Base-by-base conservation (phyloP, 2,797 vertebrate species). In the Gephyroberyx darwinii region DNA sequence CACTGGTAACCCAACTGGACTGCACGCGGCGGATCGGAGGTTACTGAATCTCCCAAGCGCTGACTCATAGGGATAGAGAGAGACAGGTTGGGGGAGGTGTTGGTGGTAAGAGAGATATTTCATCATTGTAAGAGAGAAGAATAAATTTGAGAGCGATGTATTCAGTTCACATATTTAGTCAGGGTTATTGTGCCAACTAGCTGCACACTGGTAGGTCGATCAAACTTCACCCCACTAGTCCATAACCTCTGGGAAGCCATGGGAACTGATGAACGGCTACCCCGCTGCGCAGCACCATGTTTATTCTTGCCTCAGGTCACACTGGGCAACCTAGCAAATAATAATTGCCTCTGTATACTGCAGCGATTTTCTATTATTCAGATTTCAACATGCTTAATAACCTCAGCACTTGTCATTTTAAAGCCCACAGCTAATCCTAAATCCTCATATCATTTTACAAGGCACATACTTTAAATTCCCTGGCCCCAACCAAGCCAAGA, bases 361-460 rank as follows among this genome's bases (percentile, higher is more conserved):
- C 43, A 75, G 55, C 31, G 37, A 26, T 79, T 66, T 69, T 7
- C 58, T 55, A 1, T 56, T 17, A 30, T 63, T 76, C 39, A 63
- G 9, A 67, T 51, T 74, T 8, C 8, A 41, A 30, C 5, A 55
- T 35, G 17, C 41, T 65, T 14, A 26, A n/a, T 41, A 55, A 43
- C 41, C 41, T 3, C 41, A 14, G 41, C 4, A 13, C 41, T 60
- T 0, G 16, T 55, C 51, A 55, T 16, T 56, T 65, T 65, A 54
- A 63, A 80, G 48, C 67, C 70, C 54, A 12, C 17, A 50, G 76
- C 61, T 69, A 20, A 64, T 69, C 66, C 55, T 51, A 43, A 75
- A 63, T 26, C 26, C 60, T 69, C 16, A 39, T 75, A 53, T 77
- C 31, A 39, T 30, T 12, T 30, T 37, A 50, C 64, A 54, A 16